Evolutionary conservation across 2,888 invertebrate genomes (phyloP), one percentile per base, ranked within the genome.

Genomic region (Drosophila affinis): DNA sequence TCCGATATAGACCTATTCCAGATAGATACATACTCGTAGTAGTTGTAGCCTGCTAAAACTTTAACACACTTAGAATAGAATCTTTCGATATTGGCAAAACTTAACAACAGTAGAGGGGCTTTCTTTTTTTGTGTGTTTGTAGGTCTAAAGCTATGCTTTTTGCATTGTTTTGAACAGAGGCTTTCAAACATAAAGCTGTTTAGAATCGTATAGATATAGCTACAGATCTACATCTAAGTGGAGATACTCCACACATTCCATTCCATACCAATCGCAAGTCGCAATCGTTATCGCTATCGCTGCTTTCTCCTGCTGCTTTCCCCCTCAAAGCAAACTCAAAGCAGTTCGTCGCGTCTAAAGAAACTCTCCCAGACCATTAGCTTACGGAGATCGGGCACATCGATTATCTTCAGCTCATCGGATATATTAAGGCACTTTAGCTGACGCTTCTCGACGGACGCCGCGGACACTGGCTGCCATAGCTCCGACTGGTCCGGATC

Each of bases 371-470:
- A 92, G 59, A 91, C 80, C 80, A 89, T 80, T 46, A 92, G 55
- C 64, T 91, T 90, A 18, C 86, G 79, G 62, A 90, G 68, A 6
- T 92, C 92, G 56, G 92, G 92, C 68, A 92, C 89, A 78, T 91
- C 90, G 61, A 91, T 91, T 44, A 90, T 81, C 62, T 88, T 88
- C 54, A 91, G 81, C 44, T 90, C 90, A 75, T 92, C 91, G 46
- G 90, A 83, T 76, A 92, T 92, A 78, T 92, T 92, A 83, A 92
- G 89, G 89, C 92, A 92, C 89, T 91, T 91, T 6, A 91, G 76
- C 75, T 87, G 89, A 60, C 82, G 87, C 53, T 85, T 83, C 53
- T 87, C 87, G 32, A 89, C 27, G 7, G 85, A 68, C 14, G 76
- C 77, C 18, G 82, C 73, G 5, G 85, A 61, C 12, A 90, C 75